phyloP scores from a whole-genome alignment of 2,113 vertebrate species.

The Tenebrosternarchus preto region DNA sequence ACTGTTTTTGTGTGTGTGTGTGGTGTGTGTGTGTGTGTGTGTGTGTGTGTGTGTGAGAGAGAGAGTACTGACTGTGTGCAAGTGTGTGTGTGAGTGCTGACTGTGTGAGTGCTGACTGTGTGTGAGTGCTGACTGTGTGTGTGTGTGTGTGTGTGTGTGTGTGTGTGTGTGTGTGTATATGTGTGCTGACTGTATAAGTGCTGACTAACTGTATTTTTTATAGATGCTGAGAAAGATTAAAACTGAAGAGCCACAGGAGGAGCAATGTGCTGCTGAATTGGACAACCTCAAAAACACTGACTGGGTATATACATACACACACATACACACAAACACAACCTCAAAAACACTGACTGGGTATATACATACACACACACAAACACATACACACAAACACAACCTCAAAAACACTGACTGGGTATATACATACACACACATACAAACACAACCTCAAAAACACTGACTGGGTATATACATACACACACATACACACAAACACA shows the following conservation, averaged over 20 bases:
- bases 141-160: neutral
- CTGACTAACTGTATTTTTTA: conserved; percentile 2
- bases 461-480: too few species aligned
- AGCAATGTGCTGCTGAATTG: conserved; percentile 75
- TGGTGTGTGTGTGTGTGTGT: conserved; percentile 6
- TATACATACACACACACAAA: too few species aligned
- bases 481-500: too few species aligned
- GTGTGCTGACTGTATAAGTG: conserved; percentile 14
- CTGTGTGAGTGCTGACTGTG: too few species aligned
- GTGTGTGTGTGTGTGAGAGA: conserved; percentile 25
- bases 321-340: conserved; percentile 36
- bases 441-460: too few species aligned
- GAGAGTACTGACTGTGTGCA: too few species aligned
- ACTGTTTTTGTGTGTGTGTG: too few species aligned
- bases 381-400: too few species aligned
- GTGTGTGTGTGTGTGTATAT: neutral
- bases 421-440: too few species aligned
- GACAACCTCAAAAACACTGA: conserved; percentile 86
- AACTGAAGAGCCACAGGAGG: conserved; percentile 72
- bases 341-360: conserved; percentile 90
- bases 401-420: too few species aligned
- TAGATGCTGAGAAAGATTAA: conserved; percentile 92
- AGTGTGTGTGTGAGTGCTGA: too few species aligned
- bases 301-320: conserved; percentile 79
- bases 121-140: too few species aligned